Base-by-base conservation (phyloP, 2,888 invertebrate species). In the Stenolophus ochropezus region DNA sequence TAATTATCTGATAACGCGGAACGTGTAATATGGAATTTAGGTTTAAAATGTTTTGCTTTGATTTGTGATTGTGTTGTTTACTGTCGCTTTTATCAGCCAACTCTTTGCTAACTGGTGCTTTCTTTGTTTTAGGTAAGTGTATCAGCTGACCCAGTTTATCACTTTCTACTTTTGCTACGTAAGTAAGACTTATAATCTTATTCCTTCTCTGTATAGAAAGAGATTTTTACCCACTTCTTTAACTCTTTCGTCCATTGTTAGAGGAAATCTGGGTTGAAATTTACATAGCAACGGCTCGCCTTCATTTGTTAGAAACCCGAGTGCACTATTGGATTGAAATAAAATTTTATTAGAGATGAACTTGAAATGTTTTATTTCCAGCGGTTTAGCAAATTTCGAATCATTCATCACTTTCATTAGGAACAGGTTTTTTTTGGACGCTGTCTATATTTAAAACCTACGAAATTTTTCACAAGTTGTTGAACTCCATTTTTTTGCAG, bases 101-200 rank as follows among this genome's bases (percentile, higher is more conserved):
- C n/a, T 42, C 33, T 42, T 42, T 42, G n/a, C 75, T 75, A 75
- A 53, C 23, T 27, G 6, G 16, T 21, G 20, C 56, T 75, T 23
- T 74, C 51, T 74, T 75, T 33, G 33, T 75, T 75, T 14, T 53
- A 53, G 75, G 56, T 75, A 33, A 75, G 75, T 75, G 49, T 20
- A n/a, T n/a, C 5, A 16, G 18, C 16, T 56, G 56, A 53, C 75
- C 75, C 33, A 75, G 33, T 75, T 74, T 33, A 18, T 18, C 65
- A 33, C 27, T 69, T 69, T 69, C 33, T 33, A 14, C n/a, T 61
- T 61, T 61, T 61, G 25, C 23, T 14, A 25, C 23, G 61, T 61
- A 61, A 61, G 61, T 61, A 61, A 14, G 21, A 65, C 18, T 18
- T n/a, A n/a, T n/a, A n/a, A n/a, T 8, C 65, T 69, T 27, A 42